These are phyloP conservation scores for Macaca nemestrina DNA, from an alignment of 2,113 vertebrate species.

Conservation along the genomic window DNA sequence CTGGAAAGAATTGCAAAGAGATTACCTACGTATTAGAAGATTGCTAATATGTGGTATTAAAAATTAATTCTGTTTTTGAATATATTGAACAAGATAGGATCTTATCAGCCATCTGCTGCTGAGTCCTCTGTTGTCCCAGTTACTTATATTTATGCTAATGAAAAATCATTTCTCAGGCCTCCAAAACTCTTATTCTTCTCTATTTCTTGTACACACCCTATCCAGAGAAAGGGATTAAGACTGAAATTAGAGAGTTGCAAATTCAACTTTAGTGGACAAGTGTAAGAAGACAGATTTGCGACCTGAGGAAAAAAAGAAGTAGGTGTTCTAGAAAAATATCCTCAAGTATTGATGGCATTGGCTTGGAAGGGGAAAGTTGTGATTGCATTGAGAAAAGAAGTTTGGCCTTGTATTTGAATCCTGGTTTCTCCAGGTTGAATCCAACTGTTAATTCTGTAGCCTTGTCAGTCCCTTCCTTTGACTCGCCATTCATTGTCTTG, in stretches of 20 bases:
- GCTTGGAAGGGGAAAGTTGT: neutral
- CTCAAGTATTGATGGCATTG: neutral
- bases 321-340: neutral
- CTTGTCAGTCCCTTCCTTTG: neutral
- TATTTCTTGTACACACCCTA: neutral
- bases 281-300: neutral
- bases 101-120: conserved; percentile 53
- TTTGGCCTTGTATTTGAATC: neutral
- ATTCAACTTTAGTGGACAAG: conserved; percentile 1
- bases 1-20: neutral
- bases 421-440: neutral
- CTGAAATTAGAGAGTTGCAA: neutral
- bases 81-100: conserved; percentile 36
- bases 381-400: neutral
- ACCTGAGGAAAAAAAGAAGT: neutral
- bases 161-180: conserved; percentile 21
- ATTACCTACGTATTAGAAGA: conserved; percentile 51
- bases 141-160: conserved; percentile 53
- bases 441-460: neutral
- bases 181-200: neutral
- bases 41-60: conserved; percentile 65
- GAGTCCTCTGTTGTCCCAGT: conserved; percentile 27
- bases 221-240: neutral
- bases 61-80: conserved; percentile 64
- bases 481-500: neutral